Evolutionary conservation across 2,888 invertebrate species (phyloP), one percentile per base, ranked within the genome.

Genomic region (Piscicola geometra): DNA sequence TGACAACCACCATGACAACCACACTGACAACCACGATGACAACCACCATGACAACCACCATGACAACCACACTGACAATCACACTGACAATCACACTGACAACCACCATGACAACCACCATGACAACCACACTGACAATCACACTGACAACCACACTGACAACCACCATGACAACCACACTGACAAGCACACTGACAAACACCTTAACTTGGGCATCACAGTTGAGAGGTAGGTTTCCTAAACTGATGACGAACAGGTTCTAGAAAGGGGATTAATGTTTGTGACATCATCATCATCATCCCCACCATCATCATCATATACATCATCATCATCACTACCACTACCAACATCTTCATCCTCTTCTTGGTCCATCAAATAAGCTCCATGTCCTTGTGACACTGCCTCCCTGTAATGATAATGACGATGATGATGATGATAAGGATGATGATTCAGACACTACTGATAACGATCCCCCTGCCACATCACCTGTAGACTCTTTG

Each of bases 401-500:
- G 86, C 86, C 77, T 85, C 81, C 78, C 82, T 82, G 80, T 86
- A 86, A n/a, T n/a, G n/a, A n/a, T n/a, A n/a, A n/a, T n/a, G n/a
- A n/a, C n/a, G n/a, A n/a, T n/a, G n/a, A n/a, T n/a, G n/a, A n/a
- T n/a, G n/a, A n/a, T n/a, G n/a, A n/a, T n/a, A n/a, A n/a, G n/a
- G n/a, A n/a, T n/a, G n/a, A n/a, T n/a, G n/a, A n/a, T n/a, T n/a
- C 85, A 3, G 85, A 84, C 30, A 82, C 82, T 76, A 84, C 84
- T 78, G 85, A 83, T 85, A 84, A 79, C 84, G 83, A 75, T 86
- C 86, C 85, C 86, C 85, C n/a, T 86, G 81, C 77, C 85, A 86
- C 1, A 85, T 86, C 9, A 56, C 60, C n/a, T 56, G 60, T 56
- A 56, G 28, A 56, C 36, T 35, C 12, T 2, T 1, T 36, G 32